Evolutionary conservation across 2,888 invertebrate genomes (phyloP).

Genomic region (Macroteleia sp.): DNA sequence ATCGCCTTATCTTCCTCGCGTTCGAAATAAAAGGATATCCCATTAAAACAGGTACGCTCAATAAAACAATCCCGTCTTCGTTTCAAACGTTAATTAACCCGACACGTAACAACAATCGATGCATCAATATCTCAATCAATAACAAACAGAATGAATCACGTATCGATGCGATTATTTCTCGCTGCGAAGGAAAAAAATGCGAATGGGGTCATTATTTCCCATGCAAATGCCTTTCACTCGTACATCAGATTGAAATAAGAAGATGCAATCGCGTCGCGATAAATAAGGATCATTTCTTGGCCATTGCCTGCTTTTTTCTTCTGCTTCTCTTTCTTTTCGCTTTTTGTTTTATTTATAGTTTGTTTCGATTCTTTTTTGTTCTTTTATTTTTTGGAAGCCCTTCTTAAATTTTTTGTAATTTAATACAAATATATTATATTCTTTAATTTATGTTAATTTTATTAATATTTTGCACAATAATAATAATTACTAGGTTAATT

Average conservation of each 20-base stretch:
- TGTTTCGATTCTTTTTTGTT: no score
- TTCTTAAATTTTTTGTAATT: no score
- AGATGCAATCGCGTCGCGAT: slow-evolving; percentile 53
- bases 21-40: slow-evolving; percentile 21
- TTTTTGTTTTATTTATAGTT: no score
- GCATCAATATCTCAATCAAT: slow-evolving; percentile 61
- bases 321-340: no score
- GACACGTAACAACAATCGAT: slow-evolving; percentile 60
- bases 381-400: no score
- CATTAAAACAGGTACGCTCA: slow-evolving; percentile 31
- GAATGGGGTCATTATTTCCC: slow-evolving; percentile 61
- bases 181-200: slow-evolving; percentile 29
- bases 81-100: slow-evolving; percentile 51
- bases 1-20: slow-evolving; percentile 32
- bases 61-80: slow-evolving; percentile 49
- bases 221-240: slow-evolving; percentile 62
- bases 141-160: slow-evolving; percentile 57
- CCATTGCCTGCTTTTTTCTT: slow-evolving; percentile 1
- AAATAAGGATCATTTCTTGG: slow-evolving; percentile 61
- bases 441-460: no score
- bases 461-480: no score
- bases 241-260: slow-evolving; percentile 49
- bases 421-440: no score
- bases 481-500: no score
- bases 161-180: slow-evolving; percentile 33